Conservation (phyloP, 2,888 invertebrate genomes). For the Perizoma flavofasciatum region DNA sequence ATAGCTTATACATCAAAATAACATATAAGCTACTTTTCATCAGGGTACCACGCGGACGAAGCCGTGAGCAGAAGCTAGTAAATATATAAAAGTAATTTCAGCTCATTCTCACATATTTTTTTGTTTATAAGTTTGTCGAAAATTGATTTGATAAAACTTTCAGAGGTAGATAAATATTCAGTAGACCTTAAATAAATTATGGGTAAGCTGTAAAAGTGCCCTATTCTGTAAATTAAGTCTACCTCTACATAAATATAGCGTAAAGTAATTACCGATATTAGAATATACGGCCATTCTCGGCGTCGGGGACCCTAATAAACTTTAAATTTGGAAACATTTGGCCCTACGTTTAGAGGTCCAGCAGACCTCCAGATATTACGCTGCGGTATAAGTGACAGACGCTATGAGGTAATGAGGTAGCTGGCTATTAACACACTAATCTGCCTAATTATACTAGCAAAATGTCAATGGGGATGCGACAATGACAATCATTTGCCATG, state of each 20-base stretch:
- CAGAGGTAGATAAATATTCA: slow-evolving; percentile 24
- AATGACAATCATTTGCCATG: too few species aligned
- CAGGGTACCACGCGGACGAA: too few species aligned
- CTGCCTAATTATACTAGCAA: too few species aligned
- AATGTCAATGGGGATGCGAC: too few species aligned
- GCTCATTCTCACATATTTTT: too few species aligned
- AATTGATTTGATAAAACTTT: slow-evolving; percentile 6
- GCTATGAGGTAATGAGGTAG: too few species aligned
- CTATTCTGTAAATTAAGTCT: slow-evolving; percentile 37
- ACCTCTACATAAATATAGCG: slow-evolving; percentile 41
- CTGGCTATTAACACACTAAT: too few species aligned
- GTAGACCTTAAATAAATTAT: slow-evolving; percentile 30
- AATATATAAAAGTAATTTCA: too few species aligned
- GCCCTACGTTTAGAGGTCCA: slow-evolving; percentile 55
- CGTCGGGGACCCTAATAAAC: slow-evolving; percentile 57
- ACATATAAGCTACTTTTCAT: too few species aligned
- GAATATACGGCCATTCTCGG: slow-evolving; percentile 45
- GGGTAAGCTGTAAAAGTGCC: slow-evolving; percentile 34
- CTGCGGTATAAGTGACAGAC: slow-evolving; percentile 35
- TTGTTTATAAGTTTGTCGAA: too few species aligned
- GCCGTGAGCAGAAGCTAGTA: too few species aligned
- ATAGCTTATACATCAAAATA: too few species aligned
- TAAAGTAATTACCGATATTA: slow-evolving; percentile 46
- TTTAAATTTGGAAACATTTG: slow-evolving; percentile 64
- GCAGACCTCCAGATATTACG: slow-evolving; percentile 46